Evolutionary conservation across 2,113 vertebrate genomes (phyloP).

Genomic region (Microtus oregoni): DNA sequence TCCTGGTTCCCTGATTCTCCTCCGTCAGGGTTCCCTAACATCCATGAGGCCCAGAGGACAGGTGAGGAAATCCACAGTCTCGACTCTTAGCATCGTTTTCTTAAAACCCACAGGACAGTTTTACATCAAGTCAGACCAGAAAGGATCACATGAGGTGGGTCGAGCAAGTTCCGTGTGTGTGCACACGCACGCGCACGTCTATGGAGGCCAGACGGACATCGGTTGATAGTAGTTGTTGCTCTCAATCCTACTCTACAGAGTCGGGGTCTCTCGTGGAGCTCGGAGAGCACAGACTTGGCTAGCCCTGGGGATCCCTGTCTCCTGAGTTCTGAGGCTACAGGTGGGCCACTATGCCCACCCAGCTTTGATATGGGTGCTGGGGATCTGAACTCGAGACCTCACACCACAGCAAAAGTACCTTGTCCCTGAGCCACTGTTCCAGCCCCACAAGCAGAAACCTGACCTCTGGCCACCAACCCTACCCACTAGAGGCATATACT

Average conservation of each 20-base stretch:
- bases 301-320: background rate
- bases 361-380: background rate
- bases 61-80: background rate
- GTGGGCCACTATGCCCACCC: background rate
- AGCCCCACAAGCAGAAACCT: background rate
- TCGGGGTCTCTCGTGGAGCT: background rate
- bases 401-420: background rate
- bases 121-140: background rate
- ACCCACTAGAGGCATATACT: background rate
- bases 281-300: background rate
- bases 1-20: background rate
- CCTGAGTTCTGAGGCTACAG: background rate
- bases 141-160: background rate
- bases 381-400: background rate
- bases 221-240: background rate
- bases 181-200: no score
- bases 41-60: accelerated
- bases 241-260: background rate
- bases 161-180: background rate
- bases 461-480: background rate
- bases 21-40: background rate
- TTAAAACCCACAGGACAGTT: background rate
- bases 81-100: background rate
- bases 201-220: background rate
- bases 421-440: background rate